Evolutionary conservation across 2,797 vertebrate genomes (phyloP), one percentile per base, ranked within the genome.

Genomic region (Cichlasoma orientale): DNA sequence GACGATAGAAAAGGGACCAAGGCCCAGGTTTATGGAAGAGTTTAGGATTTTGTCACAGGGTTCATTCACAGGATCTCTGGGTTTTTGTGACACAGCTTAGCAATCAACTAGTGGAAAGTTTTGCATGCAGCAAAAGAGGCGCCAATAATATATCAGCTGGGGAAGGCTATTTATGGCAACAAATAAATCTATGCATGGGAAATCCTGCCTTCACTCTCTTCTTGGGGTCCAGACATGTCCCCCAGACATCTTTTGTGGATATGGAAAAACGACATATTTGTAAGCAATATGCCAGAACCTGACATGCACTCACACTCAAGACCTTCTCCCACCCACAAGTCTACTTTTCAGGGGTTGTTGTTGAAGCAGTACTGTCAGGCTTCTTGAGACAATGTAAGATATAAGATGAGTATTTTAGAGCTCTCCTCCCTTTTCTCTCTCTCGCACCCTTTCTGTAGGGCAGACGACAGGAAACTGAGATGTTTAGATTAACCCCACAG

Each of bases 401-500:
- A 78, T 9, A 19, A 33, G n/a, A 63, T 21, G 23, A 79, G 71
- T 82, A 63, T 58, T 81, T 21, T 55, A 70, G 38, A 3, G 38
- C 12, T 52, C 6, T 25, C 23, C 57, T 66, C 4, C n/a, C 47
- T 53, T 27, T n/a, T 23, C 44, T 19, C 25, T 21, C 58, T 19
- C 50, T 56, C 4, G 0, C 21, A 61, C 70, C 23, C 41, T 87
- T 50, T 74, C 52, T 76, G 50, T 16, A 70, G 69, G 69, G 87
- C 88, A 86, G 86, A 89, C 82, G 82, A 92, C 91, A 92, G 91
- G 92, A 94, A 93, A 85, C 89, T 53, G 58, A 36, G 7, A 90
- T 94, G 91, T 95, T 95, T 94, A 91, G 90, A 90, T 90, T 92
- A 92, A 92, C 90, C 85, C 82, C 75, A 79, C 61, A 82, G 90